These are phyloP conservation scores for Laodelphax striatellus DNA, from an alignment of 1,140 invertebrate species.

Conservation along the genomic window DNA sequence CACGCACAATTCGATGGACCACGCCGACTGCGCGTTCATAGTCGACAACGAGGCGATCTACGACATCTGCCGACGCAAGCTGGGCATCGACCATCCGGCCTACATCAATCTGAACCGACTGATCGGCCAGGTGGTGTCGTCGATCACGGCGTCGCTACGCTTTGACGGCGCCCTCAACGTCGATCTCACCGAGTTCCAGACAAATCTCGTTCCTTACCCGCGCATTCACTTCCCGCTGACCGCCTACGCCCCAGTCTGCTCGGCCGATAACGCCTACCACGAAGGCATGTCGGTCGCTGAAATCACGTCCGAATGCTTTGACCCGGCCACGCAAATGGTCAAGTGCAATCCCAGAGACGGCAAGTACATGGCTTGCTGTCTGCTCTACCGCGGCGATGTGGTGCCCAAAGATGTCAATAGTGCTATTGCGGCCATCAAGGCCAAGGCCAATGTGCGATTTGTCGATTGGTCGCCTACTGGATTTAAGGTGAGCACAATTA, in stretches of 20 bases:
- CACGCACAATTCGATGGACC: conserved; percentile 51
- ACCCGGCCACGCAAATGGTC: conserved; percentile 41
- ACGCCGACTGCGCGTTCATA: conserved; percentile 53
- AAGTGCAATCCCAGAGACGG: conserved; percentile 49
- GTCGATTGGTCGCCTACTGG: conserved; percentile 61
- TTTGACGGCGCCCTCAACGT: conserved; percentile 54
- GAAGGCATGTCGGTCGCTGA: conserved; percentile 38
- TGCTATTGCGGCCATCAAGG: conserved; percentile 75
- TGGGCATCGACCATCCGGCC: conserved; percentile 41
- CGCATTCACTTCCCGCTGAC: conserved; percentile 50
- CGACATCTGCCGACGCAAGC: conserved; percentile 27
- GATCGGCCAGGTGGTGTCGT: conserved; percentile 43
- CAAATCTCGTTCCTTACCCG: conserved; percentile 50
- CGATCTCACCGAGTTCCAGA: conserved; percentile 54
- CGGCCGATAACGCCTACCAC: conserved; percentile 70
- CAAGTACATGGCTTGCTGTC: conserved; percentile 52
- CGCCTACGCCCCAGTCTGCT: conserved; percentile 73
- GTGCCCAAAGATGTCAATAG: conserved; percentile 72
- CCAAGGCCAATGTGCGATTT: conserved; percentile 73
- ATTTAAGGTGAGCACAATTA: conserved; percentile 55
- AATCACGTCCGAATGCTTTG: conserved; percentile 37
- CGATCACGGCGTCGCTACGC: conserved; percentile 39
- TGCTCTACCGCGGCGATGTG: conserved; percentile 47
- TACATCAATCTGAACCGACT: conserved; percentile 47
- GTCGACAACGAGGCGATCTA: conserved; percentile 56